Base-by-base conservation (phyloP, 1,140 invertebrate species). In the Danaus melanippus region DNA sequence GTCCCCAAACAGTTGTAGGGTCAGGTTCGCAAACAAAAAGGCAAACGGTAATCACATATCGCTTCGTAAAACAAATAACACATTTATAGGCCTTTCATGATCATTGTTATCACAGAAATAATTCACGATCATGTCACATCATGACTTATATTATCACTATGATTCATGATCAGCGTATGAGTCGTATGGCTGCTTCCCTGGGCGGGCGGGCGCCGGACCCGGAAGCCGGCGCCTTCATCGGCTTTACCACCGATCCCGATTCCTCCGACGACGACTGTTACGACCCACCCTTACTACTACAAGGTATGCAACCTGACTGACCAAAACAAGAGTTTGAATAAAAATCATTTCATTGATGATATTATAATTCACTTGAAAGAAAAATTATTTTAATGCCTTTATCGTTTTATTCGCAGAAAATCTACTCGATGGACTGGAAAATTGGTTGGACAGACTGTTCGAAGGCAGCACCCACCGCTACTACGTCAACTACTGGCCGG, bases 401-500 rank as follows among this genome's bases (percentile, higher is more conserved):
- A 10, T 10, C 15, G 10, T 40, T 43, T 15, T 9, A n/a, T 41
- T 69, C 67, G 83, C 91, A 79, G 94, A 96, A 62, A 93, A 96
- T 71, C 88, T 98, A 15, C 83, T 99, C 50, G 94, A 98, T 72
- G 96, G 96, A 5, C 89, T 99, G 46, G 92, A 95, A n/a, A 96
- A 96, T 79, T 99, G 98, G 97, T 86, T 99, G 62, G 97, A 99
- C 76, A 91, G 97, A 46, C 87, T 99, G 52, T 98, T 99, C 80
- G 97, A 99, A 84, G 97, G 98, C 44, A 94, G 93, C 51, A 97
- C 97, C 8, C 94, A 95, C 75, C 92, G 96, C 68, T 98, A 98
- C 86, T 94, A 97, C 82, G 92, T 99, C 61, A 96, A 97, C 79
- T 97, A 97, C 86, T 99, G 98, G 98, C 98, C 98, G 12, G 96